These are phyloP conservation scores for Nephrotoma flavescens DNA, from an alignment of 2,888 invertebrate species.

Conservation along the genomic window DNA sequence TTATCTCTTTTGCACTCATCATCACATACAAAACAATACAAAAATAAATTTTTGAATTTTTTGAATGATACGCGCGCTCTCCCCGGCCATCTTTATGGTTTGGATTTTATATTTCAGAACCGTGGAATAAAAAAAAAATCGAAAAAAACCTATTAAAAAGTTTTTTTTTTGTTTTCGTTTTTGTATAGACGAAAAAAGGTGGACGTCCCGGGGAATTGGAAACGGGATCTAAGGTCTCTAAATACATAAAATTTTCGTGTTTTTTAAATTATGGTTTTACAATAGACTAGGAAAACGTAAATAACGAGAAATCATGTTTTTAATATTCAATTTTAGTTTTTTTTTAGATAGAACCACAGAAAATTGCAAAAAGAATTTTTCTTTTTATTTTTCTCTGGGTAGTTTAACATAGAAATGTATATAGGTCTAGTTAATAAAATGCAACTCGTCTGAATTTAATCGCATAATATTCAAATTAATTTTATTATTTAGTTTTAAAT, in stretches of 20 bases:
- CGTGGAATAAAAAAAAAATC: neutral
- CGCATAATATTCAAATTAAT: neutral
- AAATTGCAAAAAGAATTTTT: neutral
- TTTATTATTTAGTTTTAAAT: neutral
- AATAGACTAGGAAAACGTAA: neutral
- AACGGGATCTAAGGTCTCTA: conserved; percentile 50
- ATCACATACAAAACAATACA: neutral
- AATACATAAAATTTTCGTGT: neutral
- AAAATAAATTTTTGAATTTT: neutral
- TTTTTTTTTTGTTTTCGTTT: neutral
- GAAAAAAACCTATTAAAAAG: conserved; percentile 4
- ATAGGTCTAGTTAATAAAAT: neutral
- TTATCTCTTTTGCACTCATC: neutral
- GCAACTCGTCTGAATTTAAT: neutral
- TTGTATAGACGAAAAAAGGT: conserved; percentile 8
- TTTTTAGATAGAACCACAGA: neutral
- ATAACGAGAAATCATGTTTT: neutral
- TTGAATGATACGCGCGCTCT: neutral
- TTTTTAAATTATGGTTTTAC: neutral
- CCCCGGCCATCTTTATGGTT: neutral
- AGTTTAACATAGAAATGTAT: neutral
- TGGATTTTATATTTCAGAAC: neutral
- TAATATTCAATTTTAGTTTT: neutral
- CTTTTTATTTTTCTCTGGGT: neutral
- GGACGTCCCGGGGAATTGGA: conserved; percentile 68